Base-by-base conservation (phyloP, 2,797 vertebrate genomes). In the Manis javanica region DNA sequence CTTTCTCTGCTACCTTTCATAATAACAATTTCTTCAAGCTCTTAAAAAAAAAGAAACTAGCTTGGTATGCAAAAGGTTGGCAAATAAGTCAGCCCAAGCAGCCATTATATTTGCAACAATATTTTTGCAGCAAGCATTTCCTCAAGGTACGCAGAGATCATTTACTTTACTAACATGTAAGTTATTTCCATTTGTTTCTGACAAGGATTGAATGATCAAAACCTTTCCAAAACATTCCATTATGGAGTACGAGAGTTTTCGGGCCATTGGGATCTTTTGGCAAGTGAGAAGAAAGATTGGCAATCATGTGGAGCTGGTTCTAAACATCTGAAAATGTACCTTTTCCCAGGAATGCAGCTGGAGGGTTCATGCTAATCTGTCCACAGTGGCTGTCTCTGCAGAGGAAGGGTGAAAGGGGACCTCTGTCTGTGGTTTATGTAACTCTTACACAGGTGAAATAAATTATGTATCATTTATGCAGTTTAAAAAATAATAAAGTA, bases 21-120 rank as follows among this genome's bases (percentile, higher is more conserved):
- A 24, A n/a, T 94, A 94, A 66, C 29, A 71, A 42, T 92, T 97
- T 90, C 49, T 94, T 24, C 9, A 91, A 61, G 9, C 53, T 94
- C 26, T 92, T 79, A 49, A 66, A 88, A 89, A 42, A 39, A 68
- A 63, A 39, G 34, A 51, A 63, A 42, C 5, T 37, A 55, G 59
- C 31, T 88, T 49, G 18, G 11, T 55, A 19, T 31, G 69, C 37
- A 21, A 64, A 24, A 94, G 69, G 69, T 49, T n/a, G 13, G 29
- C 34, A 51, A 49, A 6, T 34, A 46, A 42, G 39, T 68, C 31
- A 51, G 34, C 57, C 63, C 68, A 71, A 96, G 31, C 34, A 74
- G 34, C 90, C 29, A 14, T 93, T 87, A 0, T 15, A 26, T 19
- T 34, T 66, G 75, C 23, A 79, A 34, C 34, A 34, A 34, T 34